These are phyloP conservation scores for Junonia oenone DNA, from an alignment of 2,888 invertebrate species.

Conservation along the genomic window DNA sequence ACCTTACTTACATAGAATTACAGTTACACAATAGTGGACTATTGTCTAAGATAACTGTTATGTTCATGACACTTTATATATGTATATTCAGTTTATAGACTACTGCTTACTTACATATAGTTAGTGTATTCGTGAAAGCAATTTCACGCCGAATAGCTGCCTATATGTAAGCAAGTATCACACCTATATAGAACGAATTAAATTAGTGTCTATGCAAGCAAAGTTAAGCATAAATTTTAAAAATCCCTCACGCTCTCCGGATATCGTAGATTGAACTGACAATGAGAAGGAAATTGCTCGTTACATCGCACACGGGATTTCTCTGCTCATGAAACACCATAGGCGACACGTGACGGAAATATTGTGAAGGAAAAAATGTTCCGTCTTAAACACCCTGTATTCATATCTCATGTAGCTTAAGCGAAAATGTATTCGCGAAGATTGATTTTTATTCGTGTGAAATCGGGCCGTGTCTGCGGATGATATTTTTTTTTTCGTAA, in stretches of 20 bases:
- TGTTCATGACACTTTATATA: too few species aligned
- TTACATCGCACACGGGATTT: constrained; percentile 8
- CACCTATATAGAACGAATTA: background rate
- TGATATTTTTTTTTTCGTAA: too few species aligned
- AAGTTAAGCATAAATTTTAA: background rate
- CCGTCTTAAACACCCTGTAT: background rate
- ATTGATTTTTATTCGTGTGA: too few species aligned
- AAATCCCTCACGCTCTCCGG: constrained; percentile 6
- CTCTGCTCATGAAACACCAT: background rate
- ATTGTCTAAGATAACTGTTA: too few species aligned
- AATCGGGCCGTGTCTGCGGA: too few species aligned
- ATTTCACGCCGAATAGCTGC: too few species aligned
- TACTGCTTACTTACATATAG: too few species aligned
- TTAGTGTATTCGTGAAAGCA: too few species aligned
- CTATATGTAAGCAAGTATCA: too few species aligned
- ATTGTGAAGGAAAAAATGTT: background rate
- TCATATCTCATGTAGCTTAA: background rate
- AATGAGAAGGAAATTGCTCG: constrained; percentile 19
- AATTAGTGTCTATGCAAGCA: background rate
- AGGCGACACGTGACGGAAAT: background rate
- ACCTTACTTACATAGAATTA: too few species aligned
- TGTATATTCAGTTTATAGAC: too few species aligned
- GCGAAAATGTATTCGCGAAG: background rate
- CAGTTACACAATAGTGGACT: too few species aligned
- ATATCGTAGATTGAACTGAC: constrained; percentile 15